Percentiles rank a stretch among this genome's conserved stretches.
Evolutionary conservation across 2,797 vertebrate genomes (phyloP).

Genomic region (Melanotaenia pygmaea): DNA sequence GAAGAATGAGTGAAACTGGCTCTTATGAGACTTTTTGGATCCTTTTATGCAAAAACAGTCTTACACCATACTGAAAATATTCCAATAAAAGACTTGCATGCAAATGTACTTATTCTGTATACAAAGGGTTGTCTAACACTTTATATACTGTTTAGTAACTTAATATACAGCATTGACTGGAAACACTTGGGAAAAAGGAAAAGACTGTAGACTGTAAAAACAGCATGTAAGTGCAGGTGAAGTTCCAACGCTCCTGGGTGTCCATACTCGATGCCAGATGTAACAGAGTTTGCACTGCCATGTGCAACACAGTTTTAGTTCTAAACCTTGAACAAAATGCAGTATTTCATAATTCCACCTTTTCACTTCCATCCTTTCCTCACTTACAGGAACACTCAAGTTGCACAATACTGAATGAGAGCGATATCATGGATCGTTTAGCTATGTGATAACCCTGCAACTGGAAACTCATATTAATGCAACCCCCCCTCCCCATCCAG

Average conservation of each 20-base stretch:
- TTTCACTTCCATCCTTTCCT: constrained; percentile 48
- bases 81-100: not conserved
- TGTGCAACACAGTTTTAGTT: not conserved
- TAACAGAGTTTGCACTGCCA: not conserved
- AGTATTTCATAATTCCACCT: constrained; percentile 46
- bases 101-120: not conserved
- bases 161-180: not conserved
- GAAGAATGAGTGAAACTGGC: constrained; percentile 27
- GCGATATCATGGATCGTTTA: constrained; percentile 69
- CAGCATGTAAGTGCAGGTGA: not conserved
- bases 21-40: not conserved
- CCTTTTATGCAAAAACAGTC: not conserved
- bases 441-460: constrained; percentile 71
- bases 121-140: not conserved
- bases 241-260: not conserved
- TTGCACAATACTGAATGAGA: constrained; percentile 17
- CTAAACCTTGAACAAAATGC: constrained; percentile 23
- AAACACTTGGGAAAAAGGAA: not conserved
- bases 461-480: constrained; percentile 59
- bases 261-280: not conserved
- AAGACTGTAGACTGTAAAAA: not conserved
- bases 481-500: not conserved
- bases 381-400: constrained; percentile 52
- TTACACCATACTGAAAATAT: not conserved
- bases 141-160: not conserved